Conservation (phyloP, 2,797 vertebrate genomes). For the Adrianichthys oophorus region DNA sequence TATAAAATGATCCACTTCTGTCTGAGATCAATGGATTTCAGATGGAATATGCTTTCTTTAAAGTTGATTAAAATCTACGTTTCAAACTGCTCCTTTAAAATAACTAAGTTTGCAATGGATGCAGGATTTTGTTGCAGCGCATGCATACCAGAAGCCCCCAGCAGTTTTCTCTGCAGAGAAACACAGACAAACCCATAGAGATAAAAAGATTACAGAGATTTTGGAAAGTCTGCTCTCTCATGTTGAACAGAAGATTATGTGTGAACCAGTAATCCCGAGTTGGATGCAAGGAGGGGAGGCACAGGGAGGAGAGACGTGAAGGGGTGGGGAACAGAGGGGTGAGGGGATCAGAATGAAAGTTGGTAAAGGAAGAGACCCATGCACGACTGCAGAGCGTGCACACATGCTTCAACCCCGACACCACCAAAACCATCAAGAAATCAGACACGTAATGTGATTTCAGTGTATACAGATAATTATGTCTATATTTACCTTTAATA, state of each 20-base stretch:
- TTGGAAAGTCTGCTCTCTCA: slow-evolving; percentile 75
- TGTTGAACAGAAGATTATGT: slow-evolving; percentile 79
- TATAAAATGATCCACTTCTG: slow-evolving; percentile 5
- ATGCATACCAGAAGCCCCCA: slow-evolving; percentile 18
- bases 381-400: slow-evolving; percentile 8
- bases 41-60: slow-evolving; percentile 9
- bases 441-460: slow-evolving; percentile 3
- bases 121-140: slow-evolving; percentile 6
- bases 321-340: slow-evolving; percentile 16
- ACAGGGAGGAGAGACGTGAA: slow-evolving; percentile 45
- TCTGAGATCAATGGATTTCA: not conserved
- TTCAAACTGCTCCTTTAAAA: slow-evolving; percentile 5
- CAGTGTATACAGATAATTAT: slow-evolving; percentile 10
- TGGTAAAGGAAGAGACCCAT: slow-evolving; percentile 36
- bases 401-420: slow-evolving; percentile 8
- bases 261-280: slow-evolving; percentile 76
- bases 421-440: slow-evolving; percentile 7
- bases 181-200: slow-evolving; percentile 53
- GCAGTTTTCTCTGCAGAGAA: slow-evolving; percentile 27
- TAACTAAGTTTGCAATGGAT: slow-evolving; percentile 11
- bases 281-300: slow-evolving; percentile 58
- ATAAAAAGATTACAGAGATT: slow-evolving; percentile 77
- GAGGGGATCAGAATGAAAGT: slow-evolving; percentile 39
- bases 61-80: not conserved
- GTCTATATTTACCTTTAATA: slow-evolving; percentile 22